Base-by-base conservation (phyloP, 2,797 vertebrate species). In the Dicrostonyx torquatus region DNA sequence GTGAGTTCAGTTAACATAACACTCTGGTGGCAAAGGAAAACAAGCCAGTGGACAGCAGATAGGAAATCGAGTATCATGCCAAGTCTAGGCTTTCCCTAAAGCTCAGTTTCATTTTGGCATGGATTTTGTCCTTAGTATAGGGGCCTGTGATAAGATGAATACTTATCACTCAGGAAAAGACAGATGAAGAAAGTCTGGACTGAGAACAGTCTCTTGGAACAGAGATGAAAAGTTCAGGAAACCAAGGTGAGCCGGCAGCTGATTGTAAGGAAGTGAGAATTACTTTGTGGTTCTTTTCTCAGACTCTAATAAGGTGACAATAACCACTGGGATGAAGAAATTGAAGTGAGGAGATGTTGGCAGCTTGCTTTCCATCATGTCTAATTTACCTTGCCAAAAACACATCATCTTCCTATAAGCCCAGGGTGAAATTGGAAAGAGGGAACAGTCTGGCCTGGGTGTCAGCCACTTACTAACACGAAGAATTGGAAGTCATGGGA, bases 201-300 rank as follows among this genome's bases (percentile, higher is more conserved):
- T 11, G 75, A 31, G 45, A 68, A 43, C 66, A 10, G 45, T 17
- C 14, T 94, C 37, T 68, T 75, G 64, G 55, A n/a, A 80, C 26
- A 31, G 75, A 87, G 26, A 43, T 0, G 50, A 50, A 87, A 62
- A 82, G 55, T 6, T 5, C n/a, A 6, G 24, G 31, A 70, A 89
- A 45, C 24, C 48, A 14, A 60, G 66, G 18, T 10, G 17, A 11
- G 72, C 34, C 29, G 45, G 37, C 18, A 37, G 62, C n/a, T 55
- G 53, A 75, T 14, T 9, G 31, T 15, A 11, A 93, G 20, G 31
- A 93, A 37, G 88, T 58, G 96, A 96, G 70, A 96, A 95, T 84
- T 83, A 84, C 75, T 94, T 80, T 6, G 83, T 29, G 13, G 70
- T 34, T 96, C 75, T 95, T 94, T 88, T 26, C 62, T 95, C 90